Evolutionary conservation across 2,113 vertebrate species (phyloP).

Genomic region (Rostratula benghalensis): DNA sequence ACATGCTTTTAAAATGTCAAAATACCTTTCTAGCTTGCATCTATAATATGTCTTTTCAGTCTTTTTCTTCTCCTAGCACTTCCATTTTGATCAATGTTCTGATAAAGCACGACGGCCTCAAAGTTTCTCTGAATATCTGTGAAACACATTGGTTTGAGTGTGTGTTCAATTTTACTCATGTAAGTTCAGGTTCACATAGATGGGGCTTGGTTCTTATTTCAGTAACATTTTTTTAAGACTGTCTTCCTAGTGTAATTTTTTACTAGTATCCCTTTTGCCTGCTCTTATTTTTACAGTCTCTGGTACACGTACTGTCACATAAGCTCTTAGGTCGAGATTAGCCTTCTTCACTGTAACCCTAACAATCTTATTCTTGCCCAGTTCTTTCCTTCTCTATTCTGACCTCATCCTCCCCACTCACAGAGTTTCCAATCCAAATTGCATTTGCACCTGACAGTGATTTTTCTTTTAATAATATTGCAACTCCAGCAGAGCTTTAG

Average conservation of each 20-base stretch:
- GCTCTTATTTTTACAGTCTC: not conserved
- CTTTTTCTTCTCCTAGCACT: not conserved
- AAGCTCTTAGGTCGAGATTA: not conserved
- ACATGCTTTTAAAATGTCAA: not conserved
- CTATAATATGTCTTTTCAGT: not conserved
- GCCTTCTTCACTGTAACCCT: not conserved
- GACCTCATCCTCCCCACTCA: not conserved
- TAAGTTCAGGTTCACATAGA: not conserved
- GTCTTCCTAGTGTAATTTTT: not conserved
- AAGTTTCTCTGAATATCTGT: not conserved
- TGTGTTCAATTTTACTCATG: not conserved
- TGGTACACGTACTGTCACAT: not conserved
- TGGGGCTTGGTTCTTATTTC: not conserved
- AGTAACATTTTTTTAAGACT: not conserved
- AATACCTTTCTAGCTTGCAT: not conserved
- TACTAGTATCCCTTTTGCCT: not conserved
- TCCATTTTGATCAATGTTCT: not conserved
- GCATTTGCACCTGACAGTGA: constrained; percentile 14
- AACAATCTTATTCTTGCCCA: not conserved
- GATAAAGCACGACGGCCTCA: not conserved
- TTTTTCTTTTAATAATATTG: not conserved
- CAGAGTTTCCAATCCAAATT: not conserved
- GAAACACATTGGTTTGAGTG: not conserved
- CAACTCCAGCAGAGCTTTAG: not conserved
- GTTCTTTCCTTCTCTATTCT: not conserved